Conservation (phyloP, 2,888 invertebrate species). For the Prosapia bicincta region DNA sequence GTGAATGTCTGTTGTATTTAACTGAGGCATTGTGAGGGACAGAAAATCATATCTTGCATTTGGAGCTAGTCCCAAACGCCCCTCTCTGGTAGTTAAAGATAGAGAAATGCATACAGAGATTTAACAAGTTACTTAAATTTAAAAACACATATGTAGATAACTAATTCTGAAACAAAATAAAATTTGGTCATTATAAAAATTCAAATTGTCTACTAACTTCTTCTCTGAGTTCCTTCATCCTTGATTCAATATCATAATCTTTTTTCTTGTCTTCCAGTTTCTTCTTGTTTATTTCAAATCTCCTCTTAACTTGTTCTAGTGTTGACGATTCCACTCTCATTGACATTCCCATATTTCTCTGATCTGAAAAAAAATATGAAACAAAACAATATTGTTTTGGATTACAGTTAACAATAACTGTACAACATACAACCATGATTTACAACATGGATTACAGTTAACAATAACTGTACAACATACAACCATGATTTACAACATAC, state of each 20-base stretch:
- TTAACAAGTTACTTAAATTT: too few species aligned
- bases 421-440: too few species aligned
- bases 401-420: neutral
- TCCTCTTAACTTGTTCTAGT: constrained; percentile 88
- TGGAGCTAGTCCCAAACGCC: too few species aligned
- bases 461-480: neutral
- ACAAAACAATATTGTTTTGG: neutral
- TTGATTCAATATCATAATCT: constrained; percentile 90
- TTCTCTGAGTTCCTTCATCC: constrained; percentile 90
- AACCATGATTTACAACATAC: too few species aligned
- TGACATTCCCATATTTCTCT: constrained; percentile 97
- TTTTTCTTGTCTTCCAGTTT: constrained; percentile 94
- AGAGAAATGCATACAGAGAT: too few species aligned
- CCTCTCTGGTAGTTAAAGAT: too few species aligned
- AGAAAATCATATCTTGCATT: too few species aligned
- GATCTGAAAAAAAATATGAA: constrained; percentile 59
- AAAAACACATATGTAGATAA: too few species aligned
- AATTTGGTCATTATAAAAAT: neutral
- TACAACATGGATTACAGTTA: neutral
- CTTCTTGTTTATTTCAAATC: constrained; percentile 90
- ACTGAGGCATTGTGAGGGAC: too few species aligned
- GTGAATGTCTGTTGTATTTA: too few species aligned
- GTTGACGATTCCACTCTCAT: constrained; percentile 96
- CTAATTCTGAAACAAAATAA: too few species aligned
- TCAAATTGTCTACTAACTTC: constrained; percentile 55